Evolutionary conservation across 1,140 invertebrate genomes (phyloP).

Genomic region (Sinonovacula constricta): DNA sequence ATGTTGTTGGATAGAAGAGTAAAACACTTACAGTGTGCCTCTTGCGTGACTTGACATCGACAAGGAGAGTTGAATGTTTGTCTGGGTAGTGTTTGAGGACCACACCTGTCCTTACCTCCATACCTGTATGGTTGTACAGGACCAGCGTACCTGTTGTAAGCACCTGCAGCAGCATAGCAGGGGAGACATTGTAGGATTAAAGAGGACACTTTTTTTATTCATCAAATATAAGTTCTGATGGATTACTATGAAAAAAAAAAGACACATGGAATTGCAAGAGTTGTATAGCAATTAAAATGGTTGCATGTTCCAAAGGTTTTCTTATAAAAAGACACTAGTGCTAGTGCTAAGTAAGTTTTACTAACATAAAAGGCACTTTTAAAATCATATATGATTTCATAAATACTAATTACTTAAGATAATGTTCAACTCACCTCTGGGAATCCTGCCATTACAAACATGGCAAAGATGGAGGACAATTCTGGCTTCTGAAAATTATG

Average conservation of each 20-base stretch:
- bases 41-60: constrained; percentile 73
- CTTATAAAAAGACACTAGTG: too few relatives aligned
- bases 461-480: constrained; percentile 72
- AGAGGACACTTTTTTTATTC: too few relatives aligned
- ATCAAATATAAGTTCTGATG: too few relatives aligned
- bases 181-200: too few relatives aligned
- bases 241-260: too few relatives aligned
- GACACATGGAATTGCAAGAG: too few relatives aligned
- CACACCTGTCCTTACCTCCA: constrained; percentile 73
- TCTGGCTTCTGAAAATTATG: constrained; percentile 66
- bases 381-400: too few relatives aligned
- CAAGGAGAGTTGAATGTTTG: constrained; percentile 73
- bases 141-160: constrained; percentile 75
- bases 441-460: constrained; percentile 77
- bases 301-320: too few relatives aligned
- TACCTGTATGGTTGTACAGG: constrained; percentile 66
- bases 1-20: not conserved
- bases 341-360: too few relatives aligned
- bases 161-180: constrained; percentile 69
- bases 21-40: constrained; percentile 71
- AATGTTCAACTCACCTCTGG: constrained; percentile 68
- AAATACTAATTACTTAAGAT: not conserved
- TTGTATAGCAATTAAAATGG: too few relatives aligned
- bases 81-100: constrained; percentile 77
- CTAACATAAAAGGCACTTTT: too few relatives aligned